Conservation (phyloP, 2,888 invertebrate genomes). For the Phortica magna region DNA sequence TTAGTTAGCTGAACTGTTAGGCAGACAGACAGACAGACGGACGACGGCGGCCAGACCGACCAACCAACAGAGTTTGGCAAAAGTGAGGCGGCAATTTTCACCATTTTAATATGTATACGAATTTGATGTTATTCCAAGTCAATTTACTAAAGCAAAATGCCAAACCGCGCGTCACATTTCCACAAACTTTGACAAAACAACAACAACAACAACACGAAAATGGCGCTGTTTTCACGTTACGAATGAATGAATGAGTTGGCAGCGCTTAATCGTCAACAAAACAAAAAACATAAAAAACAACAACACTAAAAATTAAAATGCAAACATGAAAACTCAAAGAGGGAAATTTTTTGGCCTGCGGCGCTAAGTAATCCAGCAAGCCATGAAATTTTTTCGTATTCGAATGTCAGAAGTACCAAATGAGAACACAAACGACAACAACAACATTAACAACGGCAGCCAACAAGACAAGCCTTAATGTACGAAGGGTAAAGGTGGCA, state of each 20-base stretch:
- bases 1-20: not conserved
- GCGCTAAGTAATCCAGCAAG: constrained; percentile 49
- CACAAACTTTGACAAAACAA: too few relatives aligned
- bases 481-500: not conserved
- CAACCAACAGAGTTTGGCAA: not conserved
- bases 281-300: not conserved
- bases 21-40: too few relatives aligned
- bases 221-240: not conserved
- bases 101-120: not conserved
- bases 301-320: not conserved
- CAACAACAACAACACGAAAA: not conserved
- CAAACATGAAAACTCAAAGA: not conserved
- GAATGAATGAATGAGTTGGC: constrained; percentile 25
- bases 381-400: constrained; percentile 47
- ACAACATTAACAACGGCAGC: too few relatives aligned
- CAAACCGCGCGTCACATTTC: too few relatives aligned
- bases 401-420: constrained; percentile 35
- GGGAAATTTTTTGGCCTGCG: constrained; percentile 38
- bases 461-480: not conserved
- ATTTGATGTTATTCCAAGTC: not conserved
- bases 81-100: not conserved
- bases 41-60: not conserved
- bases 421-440: not conserved
- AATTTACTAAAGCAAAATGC: too few relatives aligned
- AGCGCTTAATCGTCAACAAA: not conserved